Evolutionary conservation across 2,113 vertebrate species (phyloP), one percentile per base, ranked within the genome.

Genomic region (Petrocephalus microphthalmus): DNA sequence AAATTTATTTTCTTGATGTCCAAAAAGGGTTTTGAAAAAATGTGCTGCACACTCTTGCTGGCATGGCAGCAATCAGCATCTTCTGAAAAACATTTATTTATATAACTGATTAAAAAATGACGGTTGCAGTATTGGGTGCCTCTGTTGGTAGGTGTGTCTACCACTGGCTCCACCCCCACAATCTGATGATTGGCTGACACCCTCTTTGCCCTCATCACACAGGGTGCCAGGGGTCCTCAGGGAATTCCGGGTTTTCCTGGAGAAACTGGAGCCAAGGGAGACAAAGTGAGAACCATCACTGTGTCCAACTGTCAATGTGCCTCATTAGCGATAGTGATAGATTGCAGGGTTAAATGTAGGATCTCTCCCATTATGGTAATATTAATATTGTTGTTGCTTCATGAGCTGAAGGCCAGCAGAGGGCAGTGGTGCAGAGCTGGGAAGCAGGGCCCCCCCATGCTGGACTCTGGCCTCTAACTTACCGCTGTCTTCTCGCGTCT

Each of bases 261-360:
- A 92, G 92, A 95, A 89, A 64, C 89, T 71, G 95, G 96, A 54
- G 7, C 67, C n/a, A 96, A 95, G 95, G 96, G 96, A 87, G 95
- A 96, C 81, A 97, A 97, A 95, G 96, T 97, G 88, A 45, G 89
- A 82, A 22, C 17, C 1, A 11, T 51, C 10, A 49, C 0, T 42
- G 29, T 71, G 67, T 74, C 67, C 67, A 17, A 17, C 67, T 0
- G 71, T 64, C n/a, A 29, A 10, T 29, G 60, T 74, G 71, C 37
- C 13, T 29, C 13, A 74, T 19, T 74, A 7, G 33, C 71, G 11
- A 19, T 10, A 37, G 71, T 74, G 6, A 37, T 42, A 74, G 15
- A 74, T 17, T 74, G 11, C 1, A 71, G 15, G 33, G 67, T 74
- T 74, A 74, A 74, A 19, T 74, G 7, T 33, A 6, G 15, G 15